These are phyloP conservation scores for Eilema caniola DNA, from an alignment of 2,888 invertebrate genomes.

Conservation along the genomic window DNA sequence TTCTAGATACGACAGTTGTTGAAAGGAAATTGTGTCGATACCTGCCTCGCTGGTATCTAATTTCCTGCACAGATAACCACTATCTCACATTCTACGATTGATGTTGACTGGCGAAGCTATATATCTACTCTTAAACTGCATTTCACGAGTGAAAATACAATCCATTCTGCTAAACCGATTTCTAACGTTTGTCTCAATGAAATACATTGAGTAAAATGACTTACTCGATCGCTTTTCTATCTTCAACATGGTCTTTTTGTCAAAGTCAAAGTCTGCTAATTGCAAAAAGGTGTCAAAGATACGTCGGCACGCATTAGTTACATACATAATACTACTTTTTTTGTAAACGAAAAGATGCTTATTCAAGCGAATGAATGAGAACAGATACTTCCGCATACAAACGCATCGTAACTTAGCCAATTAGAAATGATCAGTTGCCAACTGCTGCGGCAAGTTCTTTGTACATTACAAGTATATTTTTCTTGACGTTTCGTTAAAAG, in stretches of 20 bases:
- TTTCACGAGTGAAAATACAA: neutral
- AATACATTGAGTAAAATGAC: no score
- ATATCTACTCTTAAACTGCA: neutral
- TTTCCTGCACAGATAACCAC: slow-evolving; percentile 13
- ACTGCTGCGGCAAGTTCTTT: neutral
- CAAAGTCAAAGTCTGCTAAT: no score
- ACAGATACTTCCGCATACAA: neutral
- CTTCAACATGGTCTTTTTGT: no score
- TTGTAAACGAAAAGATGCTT: neutral
- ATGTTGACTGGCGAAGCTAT: neutral
- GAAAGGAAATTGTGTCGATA: slow-evolving; percentile 16
- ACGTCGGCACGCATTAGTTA: no score
- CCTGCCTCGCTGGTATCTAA: slow-evolving; percentile 8
- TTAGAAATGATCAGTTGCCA: neutral
- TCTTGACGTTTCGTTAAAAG: neutral
- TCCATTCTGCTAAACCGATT: neutral
- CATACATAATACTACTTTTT: neutral
- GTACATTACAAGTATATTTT: neutral
- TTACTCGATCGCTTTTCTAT: no score
- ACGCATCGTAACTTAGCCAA: neutral
- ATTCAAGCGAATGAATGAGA: slow-evolving; percentile 2
- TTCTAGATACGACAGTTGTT: neutral
- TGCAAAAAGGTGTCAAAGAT: no score
- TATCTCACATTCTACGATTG: slow-evolving; percentile 4
- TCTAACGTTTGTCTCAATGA: no score